phyloP scores from a whole-genome alignment of 2,113 vertebrate species.

The Peromyscus maniculatus region DNA sequence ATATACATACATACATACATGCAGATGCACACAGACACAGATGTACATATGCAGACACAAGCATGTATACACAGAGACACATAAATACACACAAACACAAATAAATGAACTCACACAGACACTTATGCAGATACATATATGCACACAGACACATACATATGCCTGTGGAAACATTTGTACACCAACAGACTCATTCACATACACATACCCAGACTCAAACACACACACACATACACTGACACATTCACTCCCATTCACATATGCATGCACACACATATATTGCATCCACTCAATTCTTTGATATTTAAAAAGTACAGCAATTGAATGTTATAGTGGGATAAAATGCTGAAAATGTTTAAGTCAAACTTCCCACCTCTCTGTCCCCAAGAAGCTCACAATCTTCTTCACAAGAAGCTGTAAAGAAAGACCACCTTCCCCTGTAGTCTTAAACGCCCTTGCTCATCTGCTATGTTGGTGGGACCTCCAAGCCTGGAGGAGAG shows the following conservation, averaged over 20 bases:
- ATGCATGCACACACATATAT: not conserved
- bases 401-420: not conserved
- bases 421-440: not conserved
- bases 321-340: not conserved
- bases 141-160: not conserved
- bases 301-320: conserved; percentile 14
- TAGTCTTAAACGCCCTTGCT: not conserved
- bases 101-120: not conserved
- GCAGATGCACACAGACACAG: not conserved
- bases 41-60: not conserved
- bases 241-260: not conserved
- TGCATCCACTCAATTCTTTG: not conserved
- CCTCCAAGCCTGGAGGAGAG: not conserved
- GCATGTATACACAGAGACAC: not conserved
- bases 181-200: not conserved
- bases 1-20: not conserved
- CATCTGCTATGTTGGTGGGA: not conserved
- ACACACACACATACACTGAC: not conserved
- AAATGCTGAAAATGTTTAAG: not conserved
- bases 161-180: not conserved
- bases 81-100: not conserved
- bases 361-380: not conserved
- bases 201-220: not conserved
- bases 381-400: not conserved
- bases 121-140: not conserved